A percentile compares a stretch with the other conserved stretches of the same genome.
Conservation (phyloP, 2,797 vertebrate genomes). For the Rhincodon typus region DNA sequence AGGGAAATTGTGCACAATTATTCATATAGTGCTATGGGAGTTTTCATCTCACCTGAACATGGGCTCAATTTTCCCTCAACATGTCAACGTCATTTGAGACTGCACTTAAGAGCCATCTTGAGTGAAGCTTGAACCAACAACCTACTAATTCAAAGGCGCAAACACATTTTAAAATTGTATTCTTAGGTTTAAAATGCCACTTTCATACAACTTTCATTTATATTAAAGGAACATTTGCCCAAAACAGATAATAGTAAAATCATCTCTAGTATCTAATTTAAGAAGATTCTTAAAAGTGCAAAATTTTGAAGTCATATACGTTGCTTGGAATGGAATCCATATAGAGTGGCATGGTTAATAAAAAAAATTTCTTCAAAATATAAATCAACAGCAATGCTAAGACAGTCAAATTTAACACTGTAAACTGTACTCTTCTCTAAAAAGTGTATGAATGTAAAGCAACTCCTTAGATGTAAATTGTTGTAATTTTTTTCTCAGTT, state of each 20-base stretch:
- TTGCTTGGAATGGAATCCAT: not conserved
- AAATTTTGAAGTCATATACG: not conserved
- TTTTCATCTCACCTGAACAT: not conserved
- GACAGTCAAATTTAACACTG: conserved; percentile 16
- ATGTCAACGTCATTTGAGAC: not conserved
- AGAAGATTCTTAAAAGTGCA: not conserved
- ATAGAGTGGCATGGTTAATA: not conserved
- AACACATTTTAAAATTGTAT: not conserved
- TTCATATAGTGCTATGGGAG: not conserved
- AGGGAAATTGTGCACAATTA: not conserved
- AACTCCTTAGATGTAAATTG: not conserved
- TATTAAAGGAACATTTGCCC: not conserved
- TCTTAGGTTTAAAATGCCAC: not conserved
- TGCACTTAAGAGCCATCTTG: not conserved
- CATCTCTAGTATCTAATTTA: not conserved
- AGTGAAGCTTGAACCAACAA: not conserved
- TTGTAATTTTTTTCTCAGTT: not conserved
- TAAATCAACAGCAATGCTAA: not conserved
- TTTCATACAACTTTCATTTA: not conserved
- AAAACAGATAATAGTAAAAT: not conserved
- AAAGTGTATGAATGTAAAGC: not conserved
- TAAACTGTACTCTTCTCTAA: not conserved
- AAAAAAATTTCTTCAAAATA: not conserved
- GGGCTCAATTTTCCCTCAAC: not conserved
- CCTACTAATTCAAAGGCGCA: not conserved